Conservation (phyloP, 2,797 vertebrate species). For the Propithecus perrieri region DNA sequence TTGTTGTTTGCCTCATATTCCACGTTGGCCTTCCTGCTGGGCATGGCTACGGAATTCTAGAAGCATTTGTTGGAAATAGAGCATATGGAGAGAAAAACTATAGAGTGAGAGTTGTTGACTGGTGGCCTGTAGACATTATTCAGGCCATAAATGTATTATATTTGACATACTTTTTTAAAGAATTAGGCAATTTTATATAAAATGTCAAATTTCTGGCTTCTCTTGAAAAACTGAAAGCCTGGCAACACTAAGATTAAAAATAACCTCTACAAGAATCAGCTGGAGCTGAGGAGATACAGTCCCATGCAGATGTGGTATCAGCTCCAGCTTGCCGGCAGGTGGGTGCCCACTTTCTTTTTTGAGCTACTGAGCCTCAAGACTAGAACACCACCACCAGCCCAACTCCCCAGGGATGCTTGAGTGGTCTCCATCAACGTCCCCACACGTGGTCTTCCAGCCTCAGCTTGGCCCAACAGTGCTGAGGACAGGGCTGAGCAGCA, state of each 20-base stretch:
- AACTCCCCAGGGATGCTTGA: neutral
- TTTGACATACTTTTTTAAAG: neutral
- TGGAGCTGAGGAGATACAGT: neutral
- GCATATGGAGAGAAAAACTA: neutral
- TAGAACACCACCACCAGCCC: neutral
- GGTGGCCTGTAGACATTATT: neutral
- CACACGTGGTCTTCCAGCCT: neutral
- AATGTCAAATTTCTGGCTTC: conserved; percentile 1
- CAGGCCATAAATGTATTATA: neutral
- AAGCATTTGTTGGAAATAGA: neutral
- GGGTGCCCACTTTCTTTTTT: neutral
- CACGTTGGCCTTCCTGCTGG: neutral
- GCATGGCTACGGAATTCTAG: neutral
- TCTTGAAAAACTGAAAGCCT: neutral
- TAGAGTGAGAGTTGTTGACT: neutral
- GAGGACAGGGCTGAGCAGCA: neutral
- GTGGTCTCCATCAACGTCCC: neutral
- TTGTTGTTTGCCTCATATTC: neutral
- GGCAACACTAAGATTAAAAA: neutral
- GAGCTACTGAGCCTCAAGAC: neutral
- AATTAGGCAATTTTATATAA: neutral
- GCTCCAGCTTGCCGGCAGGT: neutral
- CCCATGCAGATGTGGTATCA: neutral
- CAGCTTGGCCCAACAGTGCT: neutral
- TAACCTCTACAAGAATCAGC: neutral